Base-by-base conservation (phyloP, 1,140 invertebrate species). In the Eupeodes corollae region DNA sequence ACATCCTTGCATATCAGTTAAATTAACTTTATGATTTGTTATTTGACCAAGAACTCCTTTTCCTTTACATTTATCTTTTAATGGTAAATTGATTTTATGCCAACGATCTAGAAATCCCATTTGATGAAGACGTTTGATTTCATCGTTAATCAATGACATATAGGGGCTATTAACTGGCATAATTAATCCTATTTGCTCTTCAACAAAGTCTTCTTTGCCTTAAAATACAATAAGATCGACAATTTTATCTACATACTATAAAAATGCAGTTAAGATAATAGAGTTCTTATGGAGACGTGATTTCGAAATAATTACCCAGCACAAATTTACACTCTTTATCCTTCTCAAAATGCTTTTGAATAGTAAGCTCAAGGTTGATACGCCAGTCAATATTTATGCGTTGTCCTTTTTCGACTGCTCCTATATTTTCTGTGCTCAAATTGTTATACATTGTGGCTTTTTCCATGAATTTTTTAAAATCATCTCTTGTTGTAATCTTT, bases 1-100 rank as follows among this genome's bases (percentile, higher is more conserved):
- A 32, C 63, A 90, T 26, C 88, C 90, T 65, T 91, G 86, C 88
- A 92, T 92, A 57, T 92, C 88, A 46, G 82, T 74, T 51, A 91
- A 74, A 57, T 88, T 86, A 5, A 92, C 86, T 42, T 84, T 88
- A 56, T 89, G 85, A 61, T 88, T 89, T 26, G 79, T 79, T 8
- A 83, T 84, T 65, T 83, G 82, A 6, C 77, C 73, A 44, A 71
- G 70, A 40, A 70, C 65, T 37, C 74, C 69, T 6, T 70, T 59
- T 2, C 73, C 73, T 33, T 69, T 73, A 59, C 91, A 93, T 46
- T 82, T 79, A 67, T 93, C 84, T 50, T 81, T 82, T 50, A 77
- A 77, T 1, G 88, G 88, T 59, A 89, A 73, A 63, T 84, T 84
- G 33, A 83, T 78, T 3, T 73, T 61, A 44, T 86, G 73, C 89